Evolutionary conservation across 2,888 invertebrate species (phyloP).

Genomic region (Resseliella maxima): DNA sequence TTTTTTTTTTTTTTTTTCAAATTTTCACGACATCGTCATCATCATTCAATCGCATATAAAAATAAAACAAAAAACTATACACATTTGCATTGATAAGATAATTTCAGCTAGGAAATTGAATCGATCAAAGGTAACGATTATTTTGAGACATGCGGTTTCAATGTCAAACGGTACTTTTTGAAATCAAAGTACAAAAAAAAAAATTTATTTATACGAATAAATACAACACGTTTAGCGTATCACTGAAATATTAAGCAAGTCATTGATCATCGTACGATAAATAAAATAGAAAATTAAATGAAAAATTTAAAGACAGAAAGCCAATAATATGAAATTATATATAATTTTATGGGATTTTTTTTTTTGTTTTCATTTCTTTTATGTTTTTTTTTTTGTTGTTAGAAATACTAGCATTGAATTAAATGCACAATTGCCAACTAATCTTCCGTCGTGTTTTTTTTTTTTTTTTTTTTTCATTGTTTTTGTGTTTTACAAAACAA

Average conservation of each 20-base stretch:
- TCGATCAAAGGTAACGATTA: background rate
- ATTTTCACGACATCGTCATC: no score
- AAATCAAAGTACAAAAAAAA: slow-evolving; percentile 29
- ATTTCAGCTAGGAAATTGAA: background rate
- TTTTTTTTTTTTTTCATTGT: background rate
- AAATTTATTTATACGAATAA: no score
- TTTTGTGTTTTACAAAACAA: background rate
- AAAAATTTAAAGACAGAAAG: background rate
- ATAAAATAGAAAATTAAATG: background rate
- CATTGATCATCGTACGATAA: background rate
- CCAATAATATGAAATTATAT: background rate
- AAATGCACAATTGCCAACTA: background rate
- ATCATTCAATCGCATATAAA: no score
- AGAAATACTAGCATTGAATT: background rate
- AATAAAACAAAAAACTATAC: background rate
- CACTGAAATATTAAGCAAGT: slow-evolving; percentile 29
- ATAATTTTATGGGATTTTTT: background rate
- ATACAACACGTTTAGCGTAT: background rate
- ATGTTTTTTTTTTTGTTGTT: background rate
- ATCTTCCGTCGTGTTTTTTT: no score
- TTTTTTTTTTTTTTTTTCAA: no score
- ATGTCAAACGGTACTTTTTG: slow-evolving; percentile 25
- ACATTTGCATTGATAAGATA: background rate
- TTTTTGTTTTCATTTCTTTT: background rate
- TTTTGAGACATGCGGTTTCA: background rate